Evolutionary conservation across 2,888 invertebrate species (phyloP), one percentile per base, ranked within the genome.

Genomic region (Caenorhabditis sinica): DNA sequence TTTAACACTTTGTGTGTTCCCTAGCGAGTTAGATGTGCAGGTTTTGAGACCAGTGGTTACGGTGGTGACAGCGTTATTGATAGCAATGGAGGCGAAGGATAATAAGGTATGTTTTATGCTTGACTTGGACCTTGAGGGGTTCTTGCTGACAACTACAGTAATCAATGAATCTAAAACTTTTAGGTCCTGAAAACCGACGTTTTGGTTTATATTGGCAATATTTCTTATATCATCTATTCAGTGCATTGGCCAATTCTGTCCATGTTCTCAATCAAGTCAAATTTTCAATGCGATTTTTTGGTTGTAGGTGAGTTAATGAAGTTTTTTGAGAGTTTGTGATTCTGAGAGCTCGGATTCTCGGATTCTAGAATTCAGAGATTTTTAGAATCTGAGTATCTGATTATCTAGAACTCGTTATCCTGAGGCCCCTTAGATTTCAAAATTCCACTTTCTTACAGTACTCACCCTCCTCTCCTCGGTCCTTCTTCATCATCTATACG

Each of bases 171-270:
- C 8, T 20, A n/a, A n/a, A n/a, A n/a, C n/a, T 30, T 33, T 61
- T 23, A 73, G 45, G 15, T 76, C 5, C 58, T 66, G n/a, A 45
- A 49, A 56, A 61, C 36, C 30, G 61, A 80, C n/a, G 4, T n/a
- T 11, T 49, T 86, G 0, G 68, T 80, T n/a, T 87, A 85, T 51
- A 30, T 83, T 5, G 87, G 87, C 23, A 77, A 85, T 36, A 83
- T 87, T 56, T 86, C 85, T n/a, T 87, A 87, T 45, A 72, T 66
- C 5, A 30, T 85, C 1, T 87, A 86, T 45, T 66, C 86, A 5
- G 65, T 86, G 1, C 85, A 87, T 43, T 87, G 85, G 85, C 87
- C 87, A 43, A 33, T 87, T 40, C 63, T 65, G 1, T 45, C 65
- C 13, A 25, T 49, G 58, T 72, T 82, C n/a, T 83, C 66, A 30